Percentiles rank a stretch among this genome's conserved stretches.
phyloP scores from a whole-genome alignment of 2,888 invertebrate species.

The Rhodophaea formosa region DNA sequence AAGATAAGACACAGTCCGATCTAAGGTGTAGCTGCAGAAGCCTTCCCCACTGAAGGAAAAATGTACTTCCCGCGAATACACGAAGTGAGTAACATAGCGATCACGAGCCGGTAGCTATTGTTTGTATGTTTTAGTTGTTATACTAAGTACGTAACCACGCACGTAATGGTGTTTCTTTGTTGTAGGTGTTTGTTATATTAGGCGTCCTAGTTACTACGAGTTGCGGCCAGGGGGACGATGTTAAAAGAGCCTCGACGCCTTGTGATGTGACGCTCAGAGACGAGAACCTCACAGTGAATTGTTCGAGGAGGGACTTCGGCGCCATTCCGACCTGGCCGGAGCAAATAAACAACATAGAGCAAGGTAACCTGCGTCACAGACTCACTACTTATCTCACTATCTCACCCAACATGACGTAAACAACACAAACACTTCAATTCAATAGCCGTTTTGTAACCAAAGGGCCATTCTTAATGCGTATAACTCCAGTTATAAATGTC shows the following conservation, averaged over 20 bases:
- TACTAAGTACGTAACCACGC: slow-evolving; percentile 25
- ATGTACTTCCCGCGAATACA: slow-evolving; percentile 56
- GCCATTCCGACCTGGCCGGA: slow-evolving; percentile 63
- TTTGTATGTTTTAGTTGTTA: slow-evolving; percentile 33
- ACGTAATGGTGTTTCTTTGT: slow-evolving; percentile 66
- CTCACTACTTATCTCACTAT: slow-evolving; percentile 30
- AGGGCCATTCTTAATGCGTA: neutral
- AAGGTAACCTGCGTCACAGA: slow-evolving; percentile 50
- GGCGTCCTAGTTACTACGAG: slow-evolving; percentile 59
- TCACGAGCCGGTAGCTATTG: slow-evolving; percentile 33
- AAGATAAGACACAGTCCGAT: slow-evolving; percentile 64
- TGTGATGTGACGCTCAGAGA: slow-evolving; percentile 63
- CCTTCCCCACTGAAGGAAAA: slow-evolving; percentile 60
- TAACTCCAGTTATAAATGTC: neutral
- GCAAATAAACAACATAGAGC: slow-evolving; percentile 52
- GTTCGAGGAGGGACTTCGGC: slow-evolving; percentile 61
- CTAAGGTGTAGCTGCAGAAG: slow-evolving; percentile 63
- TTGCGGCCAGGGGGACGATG: slow-evolving; percentile 43
- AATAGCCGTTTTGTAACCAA: neutral
- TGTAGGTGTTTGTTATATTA: slow-evolving; percentile 73
- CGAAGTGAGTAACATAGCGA: slow-evolving; percentile 57
- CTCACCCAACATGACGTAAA: slow-evolving; percentile 36
- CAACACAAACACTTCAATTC: slow-evolving; percentile 37
- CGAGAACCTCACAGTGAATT: slow-evolving; percentile 63
- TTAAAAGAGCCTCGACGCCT: slow-evolving; percentile 42